These are phyloP conservation scores for Callipepla californica DNA, from an alignment of 2,113 vertebrate species.

Conservation along the genomic window DNA sequence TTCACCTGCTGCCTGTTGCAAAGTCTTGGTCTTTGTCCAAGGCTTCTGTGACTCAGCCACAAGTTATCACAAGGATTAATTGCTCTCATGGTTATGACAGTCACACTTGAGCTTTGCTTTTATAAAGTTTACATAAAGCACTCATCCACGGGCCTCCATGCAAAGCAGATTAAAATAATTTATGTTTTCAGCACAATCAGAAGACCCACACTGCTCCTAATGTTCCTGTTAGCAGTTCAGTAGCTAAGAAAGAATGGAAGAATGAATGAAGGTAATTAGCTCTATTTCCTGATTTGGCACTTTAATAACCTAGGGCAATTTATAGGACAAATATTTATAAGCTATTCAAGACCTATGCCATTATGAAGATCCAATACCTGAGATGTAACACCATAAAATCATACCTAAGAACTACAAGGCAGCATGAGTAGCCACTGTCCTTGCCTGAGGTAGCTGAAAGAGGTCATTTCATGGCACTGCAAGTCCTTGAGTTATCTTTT, in stretches of 20 bases:
- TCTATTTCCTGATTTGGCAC: neutral
- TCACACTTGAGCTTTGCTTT: neutral
- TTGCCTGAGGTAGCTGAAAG: neutral
- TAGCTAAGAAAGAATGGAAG: neutral
- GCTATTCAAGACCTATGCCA: neutral
- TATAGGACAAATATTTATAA: neutral
- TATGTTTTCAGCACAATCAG: neutral
- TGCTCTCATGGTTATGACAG: neutral
- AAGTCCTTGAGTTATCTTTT: neutral
- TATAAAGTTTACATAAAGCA: neutral
- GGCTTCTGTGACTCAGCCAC: neutral
- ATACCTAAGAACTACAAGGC: neutral
- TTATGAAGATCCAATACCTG: neutral
- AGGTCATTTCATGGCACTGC: neutral
- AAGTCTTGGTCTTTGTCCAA: neutral
- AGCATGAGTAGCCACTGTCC: neutral
- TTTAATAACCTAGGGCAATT: neutral
- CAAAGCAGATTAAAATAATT: neutral
- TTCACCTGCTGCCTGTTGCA: neutral
- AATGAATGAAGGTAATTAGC: neutral
- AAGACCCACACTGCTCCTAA: neutral
- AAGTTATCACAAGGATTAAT: neutral
- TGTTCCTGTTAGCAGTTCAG: neutral
- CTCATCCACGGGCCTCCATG: neutral
- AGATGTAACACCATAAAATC: neutral